Base-by-base conservation (phyloP, 2,888 invertebrate species). In the Hoplodrina ambigua region DNA sequence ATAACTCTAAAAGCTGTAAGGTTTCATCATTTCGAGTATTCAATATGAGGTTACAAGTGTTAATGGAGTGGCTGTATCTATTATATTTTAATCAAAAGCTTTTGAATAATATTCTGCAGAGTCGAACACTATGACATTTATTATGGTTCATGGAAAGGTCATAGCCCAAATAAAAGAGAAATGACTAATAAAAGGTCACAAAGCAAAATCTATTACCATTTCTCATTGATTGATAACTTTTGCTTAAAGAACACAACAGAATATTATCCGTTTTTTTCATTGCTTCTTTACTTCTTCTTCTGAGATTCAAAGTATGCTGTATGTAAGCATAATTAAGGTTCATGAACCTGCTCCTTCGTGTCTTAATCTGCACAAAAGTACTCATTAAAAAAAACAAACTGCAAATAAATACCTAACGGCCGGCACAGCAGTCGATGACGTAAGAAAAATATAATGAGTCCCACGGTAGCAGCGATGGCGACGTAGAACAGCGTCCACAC, bases 401-500 rank as follows among this genome's bases (percentile, higher is more conserved):
- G 11, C 50, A 11, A 55, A 71, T 15, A 80, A 97, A 96, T 96
- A 99, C 99, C 99, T 96, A 98, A 97, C 88, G 98, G 98, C 86
- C 98, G 97, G 94, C 99, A 99, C 81, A 98, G 96, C 81, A 98
- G 96, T 85, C 99, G 97, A 96, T 99, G 99, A 90, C 98, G 97
- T 85, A 98, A 96, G 95, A 99, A 99, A 96, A 98, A 99, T 87
- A 98, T 96, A 80, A 99, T 96, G 81, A 99, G 97, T 57, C 98
- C 98, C 74, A 97, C 94, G 25, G 99, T 99, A 87, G 98, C 97
- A 61, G 97, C 95, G 71, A 98, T 96, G 75, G 98, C 98, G 74
- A 97, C 96, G 78, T 96, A 96, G 92, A 99, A 98, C 80, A 98
- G 96, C 69, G 96, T 91, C 96, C 96, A 96, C 19, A 96, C 94